Percentiles rank a stretch among this genome's conserved stretches.
These are phyloP conservation scores for Vireo altiloquus DNA, from an alignment of 2,113 vertebrate genomes.

Conservation along the genomic window DNA sequence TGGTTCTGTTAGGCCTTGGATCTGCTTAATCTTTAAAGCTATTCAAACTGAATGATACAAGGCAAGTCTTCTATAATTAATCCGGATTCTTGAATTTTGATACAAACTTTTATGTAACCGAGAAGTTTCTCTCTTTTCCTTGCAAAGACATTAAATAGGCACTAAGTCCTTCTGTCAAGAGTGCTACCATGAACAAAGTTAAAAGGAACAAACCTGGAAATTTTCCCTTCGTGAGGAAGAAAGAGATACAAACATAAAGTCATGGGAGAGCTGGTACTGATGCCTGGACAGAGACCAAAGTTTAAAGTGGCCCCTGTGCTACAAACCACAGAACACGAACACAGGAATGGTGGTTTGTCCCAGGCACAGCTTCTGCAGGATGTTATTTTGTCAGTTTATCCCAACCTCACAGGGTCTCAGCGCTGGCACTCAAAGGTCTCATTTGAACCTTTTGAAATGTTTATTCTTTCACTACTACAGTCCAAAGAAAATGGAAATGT, in stretches of 20 bases:
- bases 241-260: background rate
- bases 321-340: background rate
- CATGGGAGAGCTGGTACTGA: background rate
- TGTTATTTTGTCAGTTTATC: background rate
- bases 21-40: conserved; percentile 65
- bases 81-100: conserved; percentile 62
- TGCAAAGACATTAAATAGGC: conserved; percentile 41
- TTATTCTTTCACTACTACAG: background rate
- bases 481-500: background rate
- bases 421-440: background rate
- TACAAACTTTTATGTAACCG: conserved; percentile 55
- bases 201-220: conserved; percentile 22
- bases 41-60: conserved; percentile 58
- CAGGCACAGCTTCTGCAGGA: background rate
- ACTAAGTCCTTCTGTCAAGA: conserved; percentile 48
- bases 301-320: background rate
- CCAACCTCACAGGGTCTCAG: background rate
- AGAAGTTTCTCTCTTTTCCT: conserved; percentile 46
- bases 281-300: background rate
- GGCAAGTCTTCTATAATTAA: conserved; percentile 49
- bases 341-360: background rate
- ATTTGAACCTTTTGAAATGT: background rate
- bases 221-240: background rate
- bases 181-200: background rate
- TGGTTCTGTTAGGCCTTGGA: conserved; percentile 61